Evolutionary conservation across 2,797 vertebrate genomes (phyloP).

Genomic region (Australoheros facetus): DNA sequence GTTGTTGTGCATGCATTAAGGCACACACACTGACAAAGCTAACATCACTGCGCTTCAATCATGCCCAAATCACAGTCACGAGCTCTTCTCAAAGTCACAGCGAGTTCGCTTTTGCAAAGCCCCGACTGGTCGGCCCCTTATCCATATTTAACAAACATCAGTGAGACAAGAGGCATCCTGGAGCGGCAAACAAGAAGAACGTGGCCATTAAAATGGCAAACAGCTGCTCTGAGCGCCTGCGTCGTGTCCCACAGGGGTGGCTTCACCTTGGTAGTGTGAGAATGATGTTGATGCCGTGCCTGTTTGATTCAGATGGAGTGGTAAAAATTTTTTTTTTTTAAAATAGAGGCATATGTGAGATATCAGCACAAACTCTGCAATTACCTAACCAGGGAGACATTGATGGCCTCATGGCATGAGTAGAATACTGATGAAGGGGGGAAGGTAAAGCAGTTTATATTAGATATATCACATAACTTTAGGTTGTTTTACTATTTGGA

Average conservation of each 20-base stretch:
- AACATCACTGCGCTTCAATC: conserved; percentile 17
- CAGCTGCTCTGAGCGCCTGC: conserved; percentile 61
- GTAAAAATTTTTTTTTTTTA: neutral
- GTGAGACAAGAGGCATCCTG: conserved; percentile 20
- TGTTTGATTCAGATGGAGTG: conserved; percentile 53
- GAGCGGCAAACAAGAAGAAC: conserved; percentile 49
- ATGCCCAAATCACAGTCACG: conserved; percentile 38
- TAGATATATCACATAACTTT: neutral
- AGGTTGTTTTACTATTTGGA: neutral
- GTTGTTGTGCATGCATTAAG: neutral
- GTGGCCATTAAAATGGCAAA: conserved; percentile 57
- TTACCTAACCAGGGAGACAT: conserved; percentile 58
- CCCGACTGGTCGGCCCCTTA: conserved; percentile 12
- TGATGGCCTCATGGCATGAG: conserved; percentile 18
- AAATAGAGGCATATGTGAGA: conserved; percentile 22
- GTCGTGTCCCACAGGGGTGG: conserved; percentile 32
- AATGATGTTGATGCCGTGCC: conserved; percentile 45
- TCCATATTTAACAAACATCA: conserved; percentile 54
- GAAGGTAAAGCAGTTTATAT: neutral
- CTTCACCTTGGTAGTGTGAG: conserved; percentile 57
- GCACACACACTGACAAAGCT: conserved; percentile 13
- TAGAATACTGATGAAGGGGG: conserved; percentile 34
- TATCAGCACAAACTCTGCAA: conserved; percentile 64
- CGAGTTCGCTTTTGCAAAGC: conserved; percentile 23
- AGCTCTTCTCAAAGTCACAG: conserved; percentile 61